phyloP scores from a whole-genome alignment of 2,888 invertebrate species.

The Nomada ferruginata region DNA sequence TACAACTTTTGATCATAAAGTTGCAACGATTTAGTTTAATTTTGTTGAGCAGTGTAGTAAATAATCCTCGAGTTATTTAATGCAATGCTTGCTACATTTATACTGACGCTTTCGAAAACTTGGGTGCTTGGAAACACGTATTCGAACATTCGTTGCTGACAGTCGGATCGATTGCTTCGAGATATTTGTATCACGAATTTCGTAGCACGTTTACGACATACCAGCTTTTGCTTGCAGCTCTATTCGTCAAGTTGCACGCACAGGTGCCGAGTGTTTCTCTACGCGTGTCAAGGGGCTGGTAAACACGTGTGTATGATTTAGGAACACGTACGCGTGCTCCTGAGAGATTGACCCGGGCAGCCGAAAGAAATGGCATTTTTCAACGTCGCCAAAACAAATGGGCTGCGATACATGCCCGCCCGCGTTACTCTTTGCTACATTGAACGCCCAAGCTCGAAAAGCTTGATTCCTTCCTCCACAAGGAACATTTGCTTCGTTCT shows the following conservation, averaged over 20 bases:
- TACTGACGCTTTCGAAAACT: background rate
- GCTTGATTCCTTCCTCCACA: slow-evolving; percentile 22
- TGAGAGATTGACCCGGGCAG: slow-evolving; percentile 66
- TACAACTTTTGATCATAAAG: no score
- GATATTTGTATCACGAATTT: background rate
- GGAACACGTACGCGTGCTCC: slow-evolving; percentile 31
- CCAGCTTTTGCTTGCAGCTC: no score
- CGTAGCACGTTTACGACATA: background rate
- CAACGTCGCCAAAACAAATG: slow-evolving; percentile 77
- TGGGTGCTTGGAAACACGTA: background rate
- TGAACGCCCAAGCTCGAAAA: slow-evolving; percentile 47
- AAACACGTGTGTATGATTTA: slow-evolving; percentile 26
- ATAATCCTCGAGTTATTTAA: no score
- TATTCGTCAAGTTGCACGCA: slow-evolving; percentile 1
- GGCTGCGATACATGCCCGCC: slow-evolving; percentile 68
- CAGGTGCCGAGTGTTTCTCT: slow-evolving; percentile 22
- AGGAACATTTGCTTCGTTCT: background rate
- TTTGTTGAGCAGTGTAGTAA: no score
- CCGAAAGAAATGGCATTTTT: slow-evolving; percentile 73
- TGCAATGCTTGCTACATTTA: no score
- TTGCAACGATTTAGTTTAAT: no score
- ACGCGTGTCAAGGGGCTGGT: background rate
- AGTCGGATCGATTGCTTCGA: background rate
- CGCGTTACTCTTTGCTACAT: slow-evolving; percentile 31
- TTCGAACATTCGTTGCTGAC: background rate